A percentile compares a stretch with the other conserved stretches of the same genome.
These are phyloP conservation scores for Noctuana brunneofusca DNA, from an alignment of 2,888 invertebrate species.

Conservation along the genomic window DNA sequence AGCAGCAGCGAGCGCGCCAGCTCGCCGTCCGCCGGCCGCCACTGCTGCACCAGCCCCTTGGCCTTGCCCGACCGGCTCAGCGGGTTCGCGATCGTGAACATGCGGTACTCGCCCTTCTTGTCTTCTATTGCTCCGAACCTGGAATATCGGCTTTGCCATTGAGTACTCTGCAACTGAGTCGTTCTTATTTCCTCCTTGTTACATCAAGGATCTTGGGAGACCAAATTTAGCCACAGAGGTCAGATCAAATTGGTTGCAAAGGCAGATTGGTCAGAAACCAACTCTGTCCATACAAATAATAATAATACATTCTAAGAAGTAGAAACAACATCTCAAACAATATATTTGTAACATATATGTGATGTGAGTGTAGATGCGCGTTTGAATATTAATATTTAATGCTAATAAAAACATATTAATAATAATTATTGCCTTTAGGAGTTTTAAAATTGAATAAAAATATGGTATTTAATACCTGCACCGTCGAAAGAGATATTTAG, in stretches of 20 bases:
- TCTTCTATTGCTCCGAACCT: conserved; percentile 89
- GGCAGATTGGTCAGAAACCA: no score
- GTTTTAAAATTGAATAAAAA: background rate
- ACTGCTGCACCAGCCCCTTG: conserved; percentile 90
- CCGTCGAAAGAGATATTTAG: conserved; percentile 92
- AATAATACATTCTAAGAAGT: no score
- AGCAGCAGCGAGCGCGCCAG: conserved; percentile 51
- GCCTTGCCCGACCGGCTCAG: conserved; percentile 86
- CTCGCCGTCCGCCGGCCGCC: conserved; percentile 66
- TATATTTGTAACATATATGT: no score
- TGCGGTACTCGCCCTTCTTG: conserved; percentile 83
- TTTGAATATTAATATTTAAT: background rate
- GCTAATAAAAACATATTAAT: background rate
- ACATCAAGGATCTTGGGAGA: no score
- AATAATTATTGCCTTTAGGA: background rate
- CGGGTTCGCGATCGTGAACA: conserved; percentile 93
- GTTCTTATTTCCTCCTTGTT: no score
- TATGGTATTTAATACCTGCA: conserved; percentile 88
- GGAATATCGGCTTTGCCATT: no score
- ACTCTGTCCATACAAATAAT: no score
- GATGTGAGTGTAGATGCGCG: no score
- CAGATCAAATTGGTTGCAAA: no score
- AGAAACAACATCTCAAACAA: no score
- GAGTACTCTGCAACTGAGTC: no score
- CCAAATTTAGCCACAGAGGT: no score